Base-by-base conservation (phyloP, 2,888 invertebrate species). In the Pomacea canaliculata region DNA sequence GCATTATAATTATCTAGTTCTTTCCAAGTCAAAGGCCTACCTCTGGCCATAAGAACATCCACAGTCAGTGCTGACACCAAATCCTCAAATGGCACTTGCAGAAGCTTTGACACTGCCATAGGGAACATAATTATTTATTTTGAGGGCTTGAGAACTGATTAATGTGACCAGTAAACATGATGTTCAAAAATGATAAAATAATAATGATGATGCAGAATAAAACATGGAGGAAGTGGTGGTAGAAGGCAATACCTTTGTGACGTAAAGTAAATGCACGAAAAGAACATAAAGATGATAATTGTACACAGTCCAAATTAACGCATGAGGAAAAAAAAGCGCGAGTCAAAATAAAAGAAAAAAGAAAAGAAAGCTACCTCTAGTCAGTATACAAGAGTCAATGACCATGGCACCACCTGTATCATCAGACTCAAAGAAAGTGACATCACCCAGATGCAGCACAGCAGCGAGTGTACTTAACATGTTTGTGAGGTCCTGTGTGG, bases 371-470 rank as follows among this genome's bases (percentile, higher is more conserved):
- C 51, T 73, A 86, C 86, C 85, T 76, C 84, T 82, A 23, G 82
- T 77, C 62, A 88, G 72, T 8, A 81, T 78, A 27, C 80, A 83
- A 59, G 83, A 83, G 78, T 88, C 84, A 0, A 74, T 73, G 9
- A 89, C 85, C 56, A 82, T 83, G 0, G 88, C 89, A 18, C 86
- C 86, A 23, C 68, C 78, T 46, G 89, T 88, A 70, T 86, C 85
- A 48, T 86, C 88, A 0, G 81, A 80, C 56, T 85, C 85, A 7
- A 81, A 76, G 71, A 90, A 90, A 51, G 81, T 73, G 23, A 90
- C 86, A 79, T 90, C 88, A 49, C 88, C 87, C 27, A 90, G 80
- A 72, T 89, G 89, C 49, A 90, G 79, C 23, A 90, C 85, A 60
- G 87, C 86, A 1, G 89, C 86, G 70, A 90, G 78, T 3, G 86